These are phyloP conservation scores for Morbakka virulenta DNA, from an alignment of 30 jellyfish, hydroid and myxozoan genomes.

Conservation along the genomic window DNA sequence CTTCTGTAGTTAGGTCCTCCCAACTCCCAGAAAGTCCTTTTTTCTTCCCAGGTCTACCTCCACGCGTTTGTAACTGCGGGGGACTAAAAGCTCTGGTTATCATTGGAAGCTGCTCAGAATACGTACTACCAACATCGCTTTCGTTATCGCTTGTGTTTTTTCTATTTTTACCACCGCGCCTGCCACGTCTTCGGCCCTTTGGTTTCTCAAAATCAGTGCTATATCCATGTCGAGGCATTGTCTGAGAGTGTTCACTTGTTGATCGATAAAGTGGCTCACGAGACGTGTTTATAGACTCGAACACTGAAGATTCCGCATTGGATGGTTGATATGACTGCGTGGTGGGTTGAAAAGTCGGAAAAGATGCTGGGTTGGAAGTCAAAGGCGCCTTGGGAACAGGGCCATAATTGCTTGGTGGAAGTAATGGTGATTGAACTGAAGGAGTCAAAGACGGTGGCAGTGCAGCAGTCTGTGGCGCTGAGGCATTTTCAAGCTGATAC, in stretches of 20 bases:
- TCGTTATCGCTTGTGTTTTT: slow-evolving; percentile 67
- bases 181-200: slow-evolving; percentile 49
- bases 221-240: not conserved
- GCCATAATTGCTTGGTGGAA: not conserved
- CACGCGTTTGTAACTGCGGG: not conserved
- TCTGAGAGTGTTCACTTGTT: not conserved
- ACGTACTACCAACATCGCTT: slow-evolving; percentile 87
- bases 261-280: not conserved
- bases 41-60: slow-evolving; percentile 21
- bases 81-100: not conserved
- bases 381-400: not conserved
- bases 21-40: slow-evolving; percentile 83
- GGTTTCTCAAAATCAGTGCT: not conserved
- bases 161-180: slow-evolving; percentile 38
- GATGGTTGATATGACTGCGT: not conserved
- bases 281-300: not conserved
- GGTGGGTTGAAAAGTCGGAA: not conserved
- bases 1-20: slow-evolving; percentile 92
- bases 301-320: not conserved
- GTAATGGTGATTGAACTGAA: not conserved
- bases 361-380: not conserved
- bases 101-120: slow-evolving; percentile 95
- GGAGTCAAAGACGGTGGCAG: not conserved
- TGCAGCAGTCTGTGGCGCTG: not conserved
- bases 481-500: not conserved